Percentiles rank a stretch among this genome's conserved stretches.
Evolutionary conservation across 23 tunicate genomes (phyloP).

Genomic region (Pegea sp.): DNA sequence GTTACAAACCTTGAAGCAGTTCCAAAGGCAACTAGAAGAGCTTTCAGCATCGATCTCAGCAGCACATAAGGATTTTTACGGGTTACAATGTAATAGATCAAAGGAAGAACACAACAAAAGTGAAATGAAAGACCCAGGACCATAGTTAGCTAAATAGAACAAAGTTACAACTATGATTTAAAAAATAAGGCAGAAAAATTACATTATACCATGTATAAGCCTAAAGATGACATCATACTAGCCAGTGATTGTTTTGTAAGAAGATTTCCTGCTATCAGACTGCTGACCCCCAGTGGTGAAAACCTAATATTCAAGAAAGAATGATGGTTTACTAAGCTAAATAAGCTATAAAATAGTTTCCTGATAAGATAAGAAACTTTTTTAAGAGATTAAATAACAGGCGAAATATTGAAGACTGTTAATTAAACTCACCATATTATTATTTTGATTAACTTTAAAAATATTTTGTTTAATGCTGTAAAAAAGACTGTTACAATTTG

Average conservation of each 20-base stretch:
- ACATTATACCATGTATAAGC: conserved; percentile 50
- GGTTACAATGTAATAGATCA: conserved; percentile 35
- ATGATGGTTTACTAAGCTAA: too few relatives aligned
- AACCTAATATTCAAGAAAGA: too few relatives aligned
- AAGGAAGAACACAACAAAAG: conserved; percentile 25
- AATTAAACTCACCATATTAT: conserved; percentile 45
- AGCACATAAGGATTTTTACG: conserved; percentile 68
- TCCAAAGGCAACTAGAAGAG: conserved; percentile 72
- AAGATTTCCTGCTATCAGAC: conserved; percentile 66
- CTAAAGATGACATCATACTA: conserved; percentile 16
- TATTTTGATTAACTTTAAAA: conserved; percentile 54
- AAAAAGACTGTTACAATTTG: conserved; percentile 27
- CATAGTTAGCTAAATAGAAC: conserved; percentile 38
- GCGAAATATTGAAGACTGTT: too few relatives aligned
- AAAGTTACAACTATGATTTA: neutral
- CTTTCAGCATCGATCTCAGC: conserved; percentile 15
- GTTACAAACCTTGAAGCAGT: conserved; percentile 51
- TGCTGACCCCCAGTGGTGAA: conserved; percentile 73
- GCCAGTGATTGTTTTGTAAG: conserved; percentile 18
- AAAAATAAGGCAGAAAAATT: neutral
- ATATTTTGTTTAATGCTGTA: conserved; percentile 24
- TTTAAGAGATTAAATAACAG: too few relatives aligned
- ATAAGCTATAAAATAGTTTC: too few relatives aligned
- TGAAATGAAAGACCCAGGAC: conserved; percentile 53
- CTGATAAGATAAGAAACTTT: too few relatives aligned